phyloP scores from a whole-genome alignment of 2,797 vertebrate species.

The Cichlasoma orientale region DNA sequence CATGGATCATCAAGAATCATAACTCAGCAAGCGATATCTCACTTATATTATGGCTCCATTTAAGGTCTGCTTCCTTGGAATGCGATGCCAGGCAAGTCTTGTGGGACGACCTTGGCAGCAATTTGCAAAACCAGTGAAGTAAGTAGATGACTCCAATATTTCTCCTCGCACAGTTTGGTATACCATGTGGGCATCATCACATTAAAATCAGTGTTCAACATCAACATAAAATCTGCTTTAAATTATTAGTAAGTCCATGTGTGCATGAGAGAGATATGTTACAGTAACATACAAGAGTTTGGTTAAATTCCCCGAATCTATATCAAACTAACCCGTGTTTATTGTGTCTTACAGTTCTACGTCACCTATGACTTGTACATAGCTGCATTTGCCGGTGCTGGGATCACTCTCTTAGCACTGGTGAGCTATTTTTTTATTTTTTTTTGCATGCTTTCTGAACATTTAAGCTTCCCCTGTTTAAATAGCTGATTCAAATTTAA shows the following conservation, averaged over 20 bases:
- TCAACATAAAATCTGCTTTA: neutral
- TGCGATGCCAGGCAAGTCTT: slow-evolving; percentile 91
- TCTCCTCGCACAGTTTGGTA: neutral
- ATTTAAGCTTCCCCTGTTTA: neutral
- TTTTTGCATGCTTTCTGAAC: neutral
- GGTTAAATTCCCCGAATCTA: neutral
- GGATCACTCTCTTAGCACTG: slow-evolving; percentile 88
- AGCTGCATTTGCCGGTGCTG: slow-evolving; percentile 93
- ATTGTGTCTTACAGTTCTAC: slow-evolving; percentile 86
- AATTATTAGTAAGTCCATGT: neutral
- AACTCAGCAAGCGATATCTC: slow-evolving; percentile 44
- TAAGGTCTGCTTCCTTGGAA: slow-evolving; percentile 96
- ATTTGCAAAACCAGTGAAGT: slow-evolving; percentile 97
- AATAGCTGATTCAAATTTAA: neutral
- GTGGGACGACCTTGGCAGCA: slow-evolving; percentile 91
- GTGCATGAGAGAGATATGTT: neutral
- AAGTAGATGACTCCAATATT: slow-evolving; percentile 65
- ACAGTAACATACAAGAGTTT: neutral
- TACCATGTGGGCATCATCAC: slow-evolving; percentile 3
- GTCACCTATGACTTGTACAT: slow-evolving; percentile 97
- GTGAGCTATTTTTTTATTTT: neutral
- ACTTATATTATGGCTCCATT: slow-evolving; percentile 56
- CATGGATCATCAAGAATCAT: slow-evolving; percentile 29
- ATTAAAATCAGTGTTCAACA: slow-evolving; percentile 5
- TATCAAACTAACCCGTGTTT: slow-evolving; percentile 20